These are phyloP conservation scores for Lipophrys pholis DNA, from an alignment of 2,113 vertebrate genomes.

Conservation along the genomic window DNA sequence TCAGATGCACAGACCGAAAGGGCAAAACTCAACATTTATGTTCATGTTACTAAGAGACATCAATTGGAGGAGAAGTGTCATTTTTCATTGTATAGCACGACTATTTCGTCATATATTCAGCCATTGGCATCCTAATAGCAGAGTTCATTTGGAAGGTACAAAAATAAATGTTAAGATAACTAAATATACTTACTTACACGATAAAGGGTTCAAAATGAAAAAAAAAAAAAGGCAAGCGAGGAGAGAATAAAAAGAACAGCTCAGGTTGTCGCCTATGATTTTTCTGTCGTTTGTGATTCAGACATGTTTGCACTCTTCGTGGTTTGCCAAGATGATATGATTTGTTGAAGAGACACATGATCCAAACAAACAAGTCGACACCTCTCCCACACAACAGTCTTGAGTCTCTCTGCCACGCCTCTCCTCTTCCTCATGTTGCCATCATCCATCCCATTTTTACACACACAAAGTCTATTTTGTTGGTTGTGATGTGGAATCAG, in stretches of 20 bases:
- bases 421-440: conserved; percentile 62
- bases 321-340: conserved; percentile 55
- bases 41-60: too few relatives aligned
- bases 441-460: conserved; percentile 43
- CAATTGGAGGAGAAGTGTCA: not conserved
- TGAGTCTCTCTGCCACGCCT: conserved; percentile 52
- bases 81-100: too few relatives aligned
- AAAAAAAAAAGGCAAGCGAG: not conserved
- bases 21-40: too few relatives aligned
- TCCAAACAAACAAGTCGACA: conserved; percentile 77
- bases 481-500: conserved; percentile 31
- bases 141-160: too few relatives aligned
- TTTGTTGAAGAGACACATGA: conserved; percentile 68
- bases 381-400: conserved; percentile 79
- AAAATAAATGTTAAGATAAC: too few relatives aligned
- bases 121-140: too few relatives aligned
- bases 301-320: conserved; percentile 37
- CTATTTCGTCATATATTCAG: too few relatives aligned
- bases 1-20: too few relatives aligned
- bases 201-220: too few relatives aligned
- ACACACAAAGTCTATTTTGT: conserved; percentile 13
- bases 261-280: conserved; percentile 35
- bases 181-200: too few relatives aligned
- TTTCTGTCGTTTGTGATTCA: conserved; percentile 53
- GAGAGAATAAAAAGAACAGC: not conserved